Percentiles rank a stretch among this genome's conserved stretches.
Evolutionary conservation across 2,888 invertebrate species (phyloP).

Genomic region (Scaptodrosophila latifasciaeformis): DNA sequence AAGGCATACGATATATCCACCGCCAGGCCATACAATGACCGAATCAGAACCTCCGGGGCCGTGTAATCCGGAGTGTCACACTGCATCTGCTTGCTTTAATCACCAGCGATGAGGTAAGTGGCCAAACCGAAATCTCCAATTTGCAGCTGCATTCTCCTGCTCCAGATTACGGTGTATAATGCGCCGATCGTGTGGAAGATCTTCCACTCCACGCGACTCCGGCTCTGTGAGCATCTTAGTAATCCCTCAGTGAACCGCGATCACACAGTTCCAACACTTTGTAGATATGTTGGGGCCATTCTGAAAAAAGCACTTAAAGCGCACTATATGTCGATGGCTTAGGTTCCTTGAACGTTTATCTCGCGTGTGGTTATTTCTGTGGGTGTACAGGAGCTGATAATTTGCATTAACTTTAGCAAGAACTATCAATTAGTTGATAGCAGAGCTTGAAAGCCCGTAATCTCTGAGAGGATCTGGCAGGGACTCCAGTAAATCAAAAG

Average conservation of each 20-base stretch:
- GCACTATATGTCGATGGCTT: not conserved
- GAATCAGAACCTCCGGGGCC: not conserved
- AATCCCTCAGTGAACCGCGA: not conserved
- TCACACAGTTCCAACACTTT: not conserved
- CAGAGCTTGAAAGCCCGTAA: not conserved
- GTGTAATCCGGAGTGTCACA: slow-evolving; percentile 3
- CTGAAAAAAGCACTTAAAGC: slow-evolving; percentile 1
- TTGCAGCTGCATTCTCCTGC: slow-evolving; percentile 6
- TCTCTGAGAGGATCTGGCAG: too few relatives aligned
- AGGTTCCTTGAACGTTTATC: slow-evolving; percentile 1
- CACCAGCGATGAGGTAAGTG: not conserved
- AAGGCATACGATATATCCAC: slow-evolving; percentile 1
- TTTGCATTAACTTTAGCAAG: too few relatives aligned
- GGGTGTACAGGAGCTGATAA: slow-evolving; percentile 1
- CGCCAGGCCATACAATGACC: not conserved
- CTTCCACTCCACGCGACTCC: not conserved
- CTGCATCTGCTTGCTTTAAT: not conserved
- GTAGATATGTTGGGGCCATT: not conserved
- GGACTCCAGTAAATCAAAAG: too few relatives aligned
- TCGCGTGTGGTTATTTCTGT: not conserved
- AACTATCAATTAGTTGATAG: slow-evolving; percentile 1
- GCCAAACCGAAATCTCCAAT: slow-evolving; percentile 2
- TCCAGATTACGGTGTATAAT: slow-evolving; percentile 1
- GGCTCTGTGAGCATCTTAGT: not conserved
- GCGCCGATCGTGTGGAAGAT: not conserved